Percentiles rank a stretch among this genome's conserved stretches.
phyloP scores from a whole-genome alignment of 2,888 invertebrate species.

The Leptogaster cylindrica region DNA sequence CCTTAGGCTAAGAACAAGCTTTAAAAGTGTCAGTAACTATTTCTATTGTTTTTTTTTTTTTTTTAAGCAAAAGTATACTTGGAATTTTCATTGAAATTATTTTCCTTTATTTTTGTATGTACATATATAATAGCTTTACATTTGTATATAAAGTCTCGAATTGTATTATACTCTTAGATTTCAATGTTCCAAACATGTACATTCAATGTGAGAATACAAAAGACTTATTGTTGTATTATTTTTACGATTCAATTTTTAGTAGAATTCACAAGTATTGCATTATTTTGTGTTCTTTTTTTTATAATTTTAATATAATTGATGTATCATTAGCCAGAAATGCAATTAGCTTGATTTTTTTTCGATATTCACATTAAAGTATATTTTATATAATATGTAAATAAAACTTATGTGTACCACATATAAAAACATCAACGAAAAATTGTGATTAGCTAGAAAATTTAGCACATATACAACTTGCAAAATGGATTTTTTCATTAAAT shows the following conservation, averaged over 20 bases:
- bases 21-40: conserved; percentile 34
- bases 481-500: conserved; percentile 24
- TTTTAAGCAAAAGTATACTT: conserved; percentile 17
- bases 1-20: conserved; percentile 28
- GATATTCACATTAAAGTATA: not conserved
- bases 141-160: conserved; percentile 19
- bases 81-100: not conserved
- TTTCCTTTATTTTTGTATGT: conserved; percentile 14
- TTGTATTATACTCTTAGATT: conserved; percentile 13
- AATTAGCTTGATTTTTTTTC: not conserved
- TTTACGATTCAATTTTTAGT: conserved; percentile 1
- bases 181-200: not conserved
- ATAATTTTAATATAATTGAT: not conserved
- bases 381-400: conserved; percentile 14
- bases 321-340: conserved; percentile 9
- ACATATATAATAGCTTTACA: conserved; percentile 8
- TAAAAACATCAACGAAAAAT: not conserved
- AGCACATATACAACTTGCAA: conserved; percentile 14
- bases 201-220: conserved; percentile 14
- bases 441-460: conserved; percentile 25
- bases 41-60: not conserved
- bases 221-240: conserved; percentile 40
- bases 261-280: not conserved
- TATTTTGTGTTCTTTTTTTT: not conserved
- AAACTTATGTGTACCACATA: conserved; percentile 23